Percentiles rank a stretch among this genome's conserved stretches.
phyloP scores from a whole-genome alignment of 2,797 vertebrate genomes.

The Chaetophractus vellerosus region DNA sequence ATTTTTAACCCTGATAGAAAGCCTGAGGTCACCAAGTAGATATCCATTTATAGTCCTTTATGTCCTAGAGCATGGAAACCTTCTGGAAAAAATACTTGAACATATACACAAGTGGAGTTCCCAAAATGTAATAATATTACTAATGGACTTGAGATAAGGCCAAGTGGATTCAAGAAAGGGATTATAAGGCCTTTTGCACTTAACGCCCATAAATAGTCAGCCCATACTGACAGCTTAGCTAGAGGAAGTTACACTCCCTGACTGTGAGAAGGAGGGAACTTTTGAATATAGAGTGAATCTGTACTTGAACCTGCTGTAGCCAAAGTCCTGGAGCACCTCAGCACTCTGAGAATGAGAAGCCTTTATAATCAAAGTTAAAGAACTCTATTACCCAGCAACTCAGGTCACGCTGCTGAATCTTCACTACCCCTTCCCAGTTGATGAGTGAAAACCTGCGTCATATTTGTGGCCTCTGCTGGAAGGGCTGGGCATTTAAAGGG shows the following conservation, averaged over 20 bases:
- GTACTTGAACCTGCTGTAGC: neutral
- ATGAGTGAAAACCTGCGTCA: neutral
- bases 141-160: fast-evolving
- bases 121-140: neutral
- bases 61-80: neutral
- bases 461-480: neutral
- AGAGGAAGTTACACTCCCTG: neutral
- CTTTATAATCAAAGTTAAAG: neutral
- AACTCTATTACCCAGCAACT: neutral
- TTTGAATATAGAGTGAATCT: neutral
- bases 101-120: neutral
- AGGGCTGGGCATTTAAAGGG: neutral
- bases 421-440: neutral
- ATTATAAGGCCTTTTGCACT: neutral
- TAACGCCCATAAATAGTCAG: neutral
- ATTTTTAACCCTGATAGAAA: neutral
- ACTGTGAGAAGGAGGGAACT: neutral
- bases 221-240: neutral
- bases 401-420: neutral
- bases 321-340: neutral
- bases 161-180: neutral
- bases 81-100: neutral
- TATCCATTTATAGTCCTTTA: neutral
- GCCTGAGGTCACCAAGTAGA: neutral
- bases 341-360: no score